These are phyloP conservation scores for Sebastes vulpes DNA, from an alignment of 2,797 vertebrate species.

Conservation along the genomic window DNA sequence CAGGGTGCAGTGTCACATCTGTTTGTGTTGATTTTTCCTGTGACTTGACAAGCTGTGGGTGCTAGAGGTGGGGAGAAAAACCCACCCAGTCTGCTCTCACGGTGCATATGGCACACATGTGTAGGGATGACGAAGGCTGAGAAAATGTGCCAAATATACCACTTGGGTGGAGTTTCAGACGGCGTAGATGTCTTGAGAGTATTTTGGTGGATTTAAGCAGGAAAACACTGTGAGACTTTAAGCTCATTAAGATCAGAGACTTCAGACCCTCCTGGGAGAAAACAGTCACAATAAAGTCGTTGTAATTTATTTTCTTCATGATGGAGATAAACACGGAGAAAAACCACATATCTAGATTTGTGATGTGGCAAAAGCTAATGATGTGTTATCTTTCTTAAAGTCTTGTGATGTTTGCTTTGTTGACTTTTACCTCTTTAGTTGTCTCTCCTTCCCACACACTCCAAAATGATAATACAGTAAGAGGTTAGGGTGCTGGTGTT, in stretches of 20 bases:
- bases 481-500: neutral
- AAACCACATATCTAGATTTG: neutral
- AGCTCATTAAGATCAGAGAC: constrained; percentile 49
- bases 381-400: neutral
- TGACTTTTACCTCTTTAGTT: neutral
- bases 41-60: constrained; percentile 52
- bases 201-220: constrained; percentile 27
- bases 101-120: neutral
- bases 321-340: constrained; percentile 17
- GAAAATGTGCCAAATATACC: neutral
- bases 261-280: constrained; percentile 7
- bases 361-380: constrained; percentile 4
- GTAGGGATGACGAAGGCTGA: neutral
- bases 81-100: neutral
- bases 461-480: neutral
- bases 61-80: neutral
- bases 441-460: neutral
- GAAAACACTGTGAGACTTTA: constrained; percentile 29
- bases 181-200: neutral
- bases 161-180: neutral
- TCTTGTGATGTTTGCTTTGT: neutral
- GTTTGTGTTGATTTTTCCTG: constrained; percentile 48
- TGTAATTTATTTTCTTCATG: constrained; percentile 1
- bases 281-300: constrained; percentile 14
- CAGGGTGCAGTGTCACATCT: constrained; percentile 38